Percentiles rank a stretch among this genome's conserved stretches.
Conservation (phyloP, 2,113 vertebrate species). For the Mixornis gularis region DNA sequence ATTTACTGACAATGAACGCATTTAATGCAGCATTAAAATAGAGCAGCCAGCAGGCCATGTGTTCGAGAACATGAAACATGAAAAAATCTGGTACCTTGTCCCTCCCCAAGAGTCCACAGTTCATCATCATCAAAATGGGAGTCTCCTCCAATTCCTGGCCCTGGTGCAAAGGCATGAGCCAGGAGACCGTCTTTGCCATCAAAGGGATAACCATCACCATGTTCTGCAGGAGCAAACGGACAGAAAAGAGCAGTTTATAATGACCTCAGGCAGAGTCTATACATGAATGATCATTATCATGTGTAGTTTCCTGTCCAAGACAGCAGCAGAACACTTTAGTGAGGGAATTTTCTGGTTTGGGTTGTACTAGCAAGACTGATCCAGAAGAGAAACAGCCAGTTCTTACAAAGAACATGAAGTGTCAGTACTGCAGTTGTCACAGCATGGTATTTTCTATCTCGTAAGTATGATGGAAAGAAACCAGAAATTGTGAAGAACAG, state of each 20-base stretch:
- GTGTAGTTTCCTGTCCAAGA: not conserved
- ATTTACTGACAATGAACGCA: not conserved
- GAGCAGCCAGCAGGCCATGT: not conserved
- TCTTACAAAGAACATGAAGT: not conserved
- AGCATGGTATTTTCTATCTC: not conserved
- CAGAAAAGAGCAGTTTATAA: not conserved
- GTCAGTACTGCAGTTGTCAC: not conserved
- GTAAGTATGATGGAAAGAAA: not conserved
- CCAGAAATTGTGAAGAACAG: not conserved
- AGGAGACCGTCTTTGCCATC: conserved; percentile 96
- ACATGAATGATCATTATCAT: not conserved
- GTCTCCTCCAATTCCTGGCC: conserved; percentile 91
- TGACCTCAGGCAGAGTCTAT: not conserved
- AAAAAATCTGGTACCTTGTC: conserved; percentile 80
- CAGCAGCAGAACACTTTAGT: not conserved
- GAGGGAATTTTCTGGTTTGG: not conserved
- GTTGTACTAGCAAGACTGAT: not conserved
- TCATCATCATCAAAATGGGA: conserved; percentile 98
- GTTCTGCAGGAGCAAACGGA: conserved; percentile 75
- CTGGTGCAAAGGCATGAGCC: conserved; percentile 95
- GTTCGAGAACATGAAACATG: not conserved
- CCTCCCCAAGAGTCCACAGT: conserved; percentile 95
- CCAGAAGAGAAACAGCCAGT: not conserved
- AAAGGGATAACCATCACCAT: conserved; percentile 96
- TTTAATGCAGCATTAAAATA: not conserved